Evolutionary conservation across 2,888 invertebrate species (phyloP).

Genomic region (Synergus gifuensis): DNA sequence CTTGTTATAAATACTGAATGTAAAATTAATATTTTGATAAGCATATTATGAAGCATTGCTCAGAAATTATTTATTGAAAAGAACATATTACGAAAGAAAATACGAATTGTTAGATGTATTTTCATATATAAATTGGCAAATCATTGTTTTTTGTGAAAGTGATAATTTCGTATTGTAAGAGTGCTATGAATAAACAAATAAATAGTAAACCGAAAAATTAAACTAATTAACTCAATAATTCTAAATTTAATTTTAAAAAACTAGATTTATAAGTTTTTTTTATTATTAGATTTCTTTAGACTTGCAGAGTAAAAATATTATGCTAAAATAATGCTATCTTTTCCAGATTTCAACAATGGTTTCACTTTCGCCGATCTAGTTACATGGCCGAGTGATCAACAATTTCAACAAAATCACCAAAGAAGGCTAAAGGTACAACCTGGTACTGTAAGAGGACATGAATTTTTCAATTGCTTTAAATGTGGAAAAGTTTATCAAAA

Average conservation of each 20-base stretch:
- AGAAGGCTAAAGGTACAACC: background rate
- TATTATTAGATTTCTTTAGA: background rate
- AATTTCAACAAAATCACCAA: background rate
- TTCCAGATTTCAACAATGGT: background rate
- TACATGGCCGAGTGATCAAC: background rate
- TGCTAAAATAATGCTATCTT: background rate
- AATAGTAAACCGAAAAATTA: background rate
- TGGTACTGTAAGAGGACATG: background rate
- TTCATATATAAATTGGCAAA: background rate
- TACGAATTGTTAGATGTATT: background rate
- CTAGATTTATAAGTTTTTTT: background rate
- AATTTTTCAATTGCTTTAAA: constrained; percentile 61
- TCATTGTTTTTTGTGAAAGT: background rate
- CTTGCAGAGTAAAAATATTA: background rate
- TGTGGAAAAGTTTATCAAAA: constrained; percentile 74
- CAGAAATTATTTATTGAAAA: too few species aligned
- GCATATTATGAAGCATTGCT: too few species aligned
- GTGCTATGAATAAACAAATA: background rate
- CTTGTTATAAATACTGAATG: too few species aligned
- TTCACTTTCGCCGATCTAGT: background rate
- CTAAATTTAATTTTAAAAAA: background rate
- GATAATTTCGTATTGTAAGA: background rate
- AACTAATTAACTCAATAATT: background rate
- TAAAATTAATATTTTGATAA: too few species aligned
- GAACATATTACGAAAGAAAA: background rate